These are phyloP conservation scores for Graptemys geographica DNA, from an alignment of 2,797 vertebrate species.

Conservation along the genomic window DNA sequence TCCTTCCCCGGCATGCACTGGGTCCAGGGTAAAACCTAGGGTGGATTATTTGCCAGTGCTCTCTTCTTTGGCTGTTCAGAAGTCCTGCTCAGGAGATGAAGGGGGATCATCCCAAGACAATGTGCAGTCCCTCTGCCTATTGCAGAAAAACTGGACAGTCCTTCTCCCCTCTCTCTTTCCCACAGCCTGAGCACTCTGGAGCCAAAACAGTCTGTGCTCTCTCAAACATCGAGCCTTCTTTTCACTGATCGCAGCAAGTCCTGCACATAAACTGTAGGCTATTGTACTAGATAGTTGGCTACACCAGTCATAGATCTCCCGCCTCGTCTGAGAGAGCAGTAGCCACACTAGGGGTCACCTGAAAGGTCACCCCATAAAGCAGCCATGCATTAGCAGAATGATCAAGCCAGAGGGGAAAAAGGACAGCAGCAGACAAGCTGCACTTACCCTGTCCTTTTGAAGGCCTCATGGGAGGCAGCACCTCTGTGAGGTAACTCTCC, in stretches of 20 bases:
- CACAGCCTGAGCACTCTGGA: not conserved
- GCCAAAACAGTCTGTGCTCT: not conserved
- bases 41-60: no score
- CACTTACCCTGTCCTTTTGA: not conserved
- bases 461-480: not conserved
- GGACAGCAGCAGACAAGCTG: not conserved
- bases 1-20: no score
- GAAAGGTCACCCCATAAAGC: not conserved
- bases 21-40: no score
- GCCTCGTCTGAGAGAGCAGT: not conserved
- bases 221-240: not conserved
- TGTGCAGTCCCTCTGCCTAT: not conserved
- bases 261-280: not conserved
- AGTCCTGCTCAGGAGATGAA: not conserved
- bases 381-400: conserved; percentile 2
- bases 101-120: not conserved
- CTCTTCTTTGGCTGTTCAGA: not conserved
- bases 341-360: not conserved
- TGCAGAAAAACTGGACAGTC: not conserved
- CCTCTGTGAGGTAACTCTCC: no score
- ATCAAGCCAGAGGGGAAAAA: not conserved
- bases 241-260: not conserved
- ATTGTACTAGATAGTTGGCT: not conserved
- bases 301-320: not conserved
- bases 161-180: not conserved